Conservation (phyloP, 2,113 vertebrate genomes). For the Anguilla japonica region DNA sequence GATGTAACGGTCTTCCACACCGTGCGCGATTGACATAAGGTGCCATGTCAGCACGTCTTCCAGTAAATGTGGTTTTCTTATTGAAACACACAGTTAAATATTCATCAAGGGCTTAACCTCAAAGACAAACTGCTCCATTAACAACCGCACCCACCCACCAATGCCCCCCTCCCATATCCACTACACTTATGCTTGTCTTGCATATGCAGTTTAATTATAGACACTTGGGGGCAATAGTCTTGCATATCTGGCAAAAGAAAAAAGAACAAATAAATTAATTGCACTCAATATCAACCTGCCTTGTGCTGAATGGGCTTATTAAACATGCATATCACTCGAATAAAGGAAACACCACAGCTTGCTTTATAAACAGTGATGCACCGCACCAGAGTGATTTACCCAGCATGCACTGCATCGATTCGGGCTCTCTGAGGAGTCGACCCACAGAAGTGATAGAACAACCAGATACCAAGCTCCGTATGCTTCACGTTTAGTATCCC, state of each 20-base stretch:
- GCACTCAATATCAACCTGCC: neutral
- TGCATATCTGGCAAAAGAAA: neutral
- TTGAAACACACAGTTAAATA: conserved; percentile 62
- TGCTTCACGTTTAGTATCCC: too few relatives aligned
- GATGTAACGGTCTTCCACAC: neutral
- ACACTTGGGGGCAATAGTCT: neutral
- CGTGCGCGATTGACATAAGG: neutral
- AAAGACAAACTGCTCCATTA: conserved; percentile 24
- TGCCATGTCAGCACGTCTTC: neutral
- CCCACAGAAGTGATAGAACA: too few relatives aligned
- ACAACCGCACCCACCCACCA: neutral
- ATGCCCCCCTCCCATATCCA: neutral
- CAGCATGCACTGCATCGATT: too few relatives aligned
- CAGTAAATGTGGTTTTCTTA: conserved; percentile 49
- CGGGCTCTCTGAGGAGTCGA: too few relatives aligned
- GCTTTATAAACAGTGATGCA: neutral
- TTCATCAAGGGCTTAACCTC: conserved; percentile 55
- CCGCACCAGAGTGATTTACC: too few relatives aligned
- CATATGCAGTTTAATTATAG: neutral
- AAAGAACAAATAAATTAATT: neutral
- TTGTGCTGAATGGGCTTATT: neutral
- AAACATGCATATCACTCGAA: neutral
- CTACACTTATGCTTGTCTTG: conserved; percentile 5
- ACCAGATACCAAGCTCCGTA: too few relatives aligned
- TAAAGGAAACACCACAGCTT: neutral